Evolutionary conservation across 2,113 vertebrate genomes (phyloP).

Genomic region (Pedionomus torquatus): DNA sequence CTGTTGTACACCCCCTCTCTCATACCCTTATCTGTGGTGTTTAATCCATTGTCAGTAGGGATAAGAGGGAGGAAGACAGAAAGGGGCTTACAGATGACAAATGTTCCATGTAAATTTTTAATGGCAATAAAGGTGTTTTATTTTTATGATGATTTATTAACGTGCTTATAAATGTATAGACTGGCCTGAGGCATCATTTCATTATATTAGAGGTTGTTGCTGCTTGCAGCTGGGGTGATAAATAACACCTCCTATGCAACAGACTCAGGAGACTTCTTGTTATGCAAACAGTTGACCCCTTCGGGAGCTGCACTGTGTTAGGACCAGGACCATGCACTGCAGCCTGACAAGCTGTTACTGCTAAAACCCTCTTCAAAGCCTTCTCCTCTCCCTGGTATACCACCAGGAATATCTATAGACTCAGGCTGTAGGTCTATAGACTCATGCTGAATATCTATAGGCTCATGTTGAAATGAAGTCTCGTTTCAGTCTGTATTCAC

Average conservation of each 20-base stretch:
- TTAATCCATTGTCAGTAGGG: not conserved
- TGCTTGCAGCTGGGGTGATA: conserved; percentile 21
- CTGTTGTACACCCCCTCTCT: not conserved
- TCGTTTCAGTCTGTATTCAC: not conserved
- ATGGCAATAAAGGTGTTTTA: conserved; percentile 48
- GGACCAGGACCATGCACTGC: not conserved
- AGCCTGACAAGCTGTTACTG: not conserved
- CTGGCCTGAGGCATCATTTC: conserved; percentile 22
- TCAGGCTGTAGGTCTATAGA: not conserved
- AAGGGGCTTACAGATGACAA: conserved; percentile 3
- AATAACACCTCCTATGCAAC: not conserved
- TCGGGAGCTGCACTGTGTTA: not conserved
- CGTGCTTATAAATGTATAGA: conserved; percentile 57
- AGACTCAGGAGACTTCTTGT: not conserved
- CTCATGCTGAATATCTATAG: not conserved
- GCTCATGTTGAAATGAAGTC: not conserved
- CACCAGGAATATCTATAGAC: not conserved
- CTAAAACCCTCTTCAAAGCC: not conserved
- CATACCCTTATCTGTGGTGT: too few species aligned
- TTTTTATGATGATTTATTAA: conserved; percentile 73
- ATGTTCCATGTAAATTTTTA: conserved; percentile 62
- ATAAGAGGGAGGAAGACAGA: not conserved
- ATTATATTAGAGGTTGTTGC: not conserved
- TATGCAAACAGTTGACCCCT: not conserved
- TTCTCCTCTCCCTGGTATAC: not conserved